Conservation (phyloP, 2,113 vertebrate genomes). For the Platichthys flesus region DNA sequence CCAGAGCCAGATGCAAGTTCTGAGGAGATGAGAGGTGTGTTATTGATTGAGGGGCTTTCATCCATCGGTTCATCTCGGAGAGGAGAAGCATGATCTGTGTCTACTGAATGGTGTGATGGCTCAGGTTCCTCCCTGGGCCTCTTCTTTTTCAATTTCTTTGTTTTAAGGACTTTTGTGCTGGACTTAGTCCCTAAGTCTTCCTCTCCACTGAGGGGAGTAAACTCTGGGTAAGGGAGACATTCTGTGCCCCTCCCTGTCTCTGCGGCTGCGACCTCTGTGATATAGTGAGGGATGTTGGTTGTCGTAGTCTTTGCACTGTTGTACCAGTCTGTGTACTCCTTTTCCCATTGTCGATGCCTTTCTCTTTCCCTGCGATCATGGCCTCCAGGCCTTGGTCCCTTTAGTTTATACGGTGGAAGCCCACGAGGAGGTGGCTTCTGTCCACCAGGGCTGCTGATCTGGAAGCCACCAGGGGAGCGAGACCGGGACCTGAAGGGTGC, state of each 20-base stretch:
- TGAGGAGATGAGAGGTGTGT: slow-evolving; percentile 62
- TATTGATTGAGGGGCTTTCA: slow-evolving; percentile 60
- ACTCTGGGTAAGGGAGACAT: slow-evolving; percentile 85
- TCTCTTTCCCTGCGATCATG: slow-evolving; percentile 92
- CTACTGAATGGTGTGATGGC: slow-evolving; percentile 80
- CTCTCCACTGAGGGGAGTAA: slow-evolving; percentile 88
- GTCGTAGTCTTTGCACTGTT: slow-evolving; percentile 81
- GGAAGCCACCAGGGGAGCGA: slow-evolving; percentile 81
- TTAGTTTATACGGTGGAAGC: slow-evolving; percentile 87
- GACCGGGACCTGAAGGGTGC: slow-evolving; percentile 81
- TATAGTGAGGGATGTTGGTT: slow-evolving; percentile 63
- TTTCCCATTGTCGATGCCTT: slow-evolving; percentile 92
- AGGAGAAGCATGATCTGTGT: slow-evolving; percentile 94
- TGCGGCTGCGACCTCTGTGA: slow-evolving; percentile 65
- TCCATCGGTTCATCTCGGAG: slow-evolving; percentile 98
- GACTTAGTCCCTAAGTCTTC: slow-evolving; percentile 75
- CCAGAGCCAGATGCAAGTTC: slow-evolving; percentile 23
- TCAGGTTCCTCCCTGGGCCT: slow-evolving; percentile 90
- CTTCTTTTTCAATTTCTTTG: slow-evolving; percentile 90
- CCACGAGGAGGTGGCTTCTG: slow-evolving; percentile 88
- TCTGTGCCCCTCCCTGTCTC: slow-evolving; percentile 76
- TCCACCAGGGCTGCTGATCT: slow-evolving; percentile 86
- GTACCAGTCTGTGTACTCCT: slow-evolving; percentile 95
- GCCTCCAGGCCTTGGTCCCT: slow-evolving; percentile 83
- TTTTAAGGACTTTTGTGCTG: slow-evolving; percentile 84